Evolutionary conservation across 2,888 invertebrate genomes (phyloP).

Genomic region (Nomada fabriciana): DNA sequence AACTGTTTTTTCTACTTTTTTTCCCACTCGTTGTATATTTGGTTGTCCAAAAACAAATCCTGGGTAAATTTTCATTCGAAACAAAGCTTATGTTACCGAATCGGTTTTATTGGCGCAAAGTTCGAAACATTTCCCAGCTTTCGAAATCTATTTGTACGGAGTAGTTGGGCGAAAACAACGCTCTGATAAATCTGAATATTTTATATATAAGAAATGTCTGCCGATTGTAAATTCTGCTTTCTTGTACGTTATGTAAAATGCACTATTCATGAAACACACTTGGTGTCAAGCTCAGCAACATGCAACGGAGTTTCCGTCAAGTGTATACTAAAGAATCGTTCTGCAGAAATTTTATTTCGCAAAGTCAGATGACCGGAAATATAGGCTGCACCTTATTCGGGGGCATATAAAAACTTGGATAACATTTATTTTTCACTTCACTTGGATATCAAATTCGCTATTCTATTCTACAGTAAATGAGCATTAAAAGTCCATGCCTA

Average conservation of each 20-base stretch:
- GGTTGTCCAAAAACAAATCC: not conserved
- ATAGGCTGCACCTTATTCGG: conserved; percentile 16
- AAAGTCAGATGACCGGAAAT: conserved; percentile 10
- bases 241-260: conserved; percentile 8
- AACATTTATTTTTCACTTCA: not conserved
- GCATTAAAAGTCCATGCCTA: not conserved
- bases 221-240: not conserved
- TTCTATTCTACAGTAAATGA: not conserved
- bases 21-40: too few relatives aligned
- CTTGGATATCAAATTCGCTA: not conserved
- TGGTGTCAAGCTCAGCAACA: conserved; percentile 23
- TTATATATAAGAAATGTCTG: not conserved
- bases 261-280: conserved; percentile 15
- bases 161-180: not conserved
- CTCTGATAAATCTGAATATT: not conserved
- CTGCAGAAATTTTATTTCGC: conserved; percentile 2
- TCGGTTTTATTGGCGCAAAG: not conserved
- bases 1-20: not conserved
- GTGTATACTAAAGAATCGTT: not conserved
- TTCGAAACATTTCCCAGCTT: too few relatives aligned
- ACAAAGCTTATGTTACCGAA: not conserved
- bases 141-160: too few relatives aligned
- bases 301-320: conserved; percentile 16
- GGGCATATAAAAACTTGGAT: not conserved
- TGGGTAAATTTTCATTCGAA: not conserved